Conservation (phyloP, 2,797 vertebrate genomes). For the Neomorphus geoffroyi region DNA sequence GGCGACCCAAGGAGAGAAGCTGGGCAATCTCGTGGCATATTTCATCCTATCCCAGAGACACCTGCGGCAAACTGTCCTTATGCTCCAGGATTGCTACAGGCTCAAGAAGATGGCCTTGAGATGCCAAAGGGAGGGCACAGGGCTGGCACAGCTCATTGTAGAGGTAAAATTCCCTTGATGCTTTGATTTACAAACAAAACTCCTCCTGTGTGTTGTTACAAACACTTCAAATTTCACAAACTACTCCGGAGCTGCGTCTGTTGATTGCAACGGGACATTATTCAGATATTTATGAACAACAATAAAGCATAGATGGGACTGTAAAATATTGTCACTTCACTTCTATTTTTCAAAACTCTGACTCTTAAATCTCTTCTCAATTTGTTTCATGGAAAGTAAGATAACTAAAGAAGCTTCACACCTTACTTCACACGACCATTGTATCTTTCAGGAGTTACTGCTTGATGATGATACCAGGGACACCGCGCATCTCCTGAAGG, state of each 20-base stretch:
- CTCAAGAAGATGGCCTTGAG: neutral
- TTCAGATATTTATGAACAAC: neutral
- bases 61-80: neutral
- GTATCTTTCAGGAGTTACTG: neutral
- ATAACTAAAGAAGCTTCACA: neutral
- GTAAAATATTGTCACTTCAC: neutral
- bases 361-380: neutral
- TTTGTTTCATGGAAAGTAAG: neutral
- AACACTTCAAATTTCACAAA: neutral
- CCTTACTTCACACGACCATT: neutral
- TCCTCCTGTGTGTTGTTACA: neutral
- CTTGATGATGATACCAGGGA: neutral
- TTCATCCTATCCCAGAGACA: slow-evolving; percentile 48
- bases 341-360: neutral
- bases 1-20: neutral
- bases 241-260: neutral
- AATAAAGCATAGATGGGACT: neutral
- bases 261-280: neutral
- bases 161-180: neutral
- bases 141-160: neutral
- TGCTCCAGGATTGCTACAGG: neutral
- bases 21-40: neutral
- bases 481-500: slow-evolving; percentile 1
- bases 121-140: neutral
- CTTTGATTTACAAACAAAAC: neutral